Evolutionary conservation across 2,888 invertebrate species (phyloP), one percentile per base, ranked within the genome.

Genomic region (Spodoptera picta): DNA sequence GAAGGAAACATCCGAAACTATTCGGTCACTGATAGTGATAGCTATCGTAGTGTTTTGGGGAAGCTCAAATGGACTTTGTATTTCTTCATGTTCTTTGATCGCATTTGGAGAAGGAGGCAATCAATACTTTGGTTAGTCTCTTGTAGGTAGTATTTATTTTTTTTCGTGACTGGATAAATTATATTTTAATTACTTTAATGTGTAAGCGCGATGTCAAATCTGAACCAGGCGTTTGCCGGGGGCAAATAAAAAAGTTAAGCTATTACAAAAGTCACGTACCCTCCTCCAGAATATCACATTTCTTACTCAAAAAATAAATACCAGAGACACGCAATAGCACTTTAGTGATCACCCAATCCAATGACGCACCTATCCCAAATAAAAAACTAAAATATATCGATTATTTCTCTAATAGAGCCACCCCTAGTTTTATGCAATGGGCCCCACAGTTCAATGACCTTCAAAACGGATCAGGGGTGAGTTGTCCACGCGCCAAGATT

Each of bases 361-460:
- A 27, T 48, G 73, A 56, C 54, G 52, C 55, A 67, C 60, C 51
- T 65, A 60, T 66, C 64, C 65, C 57, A 77, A 73, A 19, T 19
- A 75, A 64, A 78, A 75, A 69, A 27, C 27, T 62, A 69, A 55
- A 63, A 73, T 57, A 52, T 78, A 86, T 81, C 73, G 82, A 83
- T 81, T 78, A 75, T 75, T 68, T 65, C 63, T 75, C 65, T 70
- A 63, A 65, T 73, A 72, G 69, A 79, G 69, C 75, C 79, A 76
- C 81, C 81, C 77, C 64, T 60, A 55, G 57, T 66, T 66, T 68
- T 71, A 73, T 75, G 65, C 73, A 56, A 65, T 61, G 64, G 61
- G 72, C 75, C 81, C 81, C 72, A 64, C 65, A 75, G 87, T 82
- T 87, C 87, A 83, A 79, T 62, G 80, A 83, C 86, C 87, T 77